Evolutionary conservation across 1,140 invertebrate species (phyloP), one percentile per base, ranked within the genome.

Genomic region (Ladona fulva): DNA sequence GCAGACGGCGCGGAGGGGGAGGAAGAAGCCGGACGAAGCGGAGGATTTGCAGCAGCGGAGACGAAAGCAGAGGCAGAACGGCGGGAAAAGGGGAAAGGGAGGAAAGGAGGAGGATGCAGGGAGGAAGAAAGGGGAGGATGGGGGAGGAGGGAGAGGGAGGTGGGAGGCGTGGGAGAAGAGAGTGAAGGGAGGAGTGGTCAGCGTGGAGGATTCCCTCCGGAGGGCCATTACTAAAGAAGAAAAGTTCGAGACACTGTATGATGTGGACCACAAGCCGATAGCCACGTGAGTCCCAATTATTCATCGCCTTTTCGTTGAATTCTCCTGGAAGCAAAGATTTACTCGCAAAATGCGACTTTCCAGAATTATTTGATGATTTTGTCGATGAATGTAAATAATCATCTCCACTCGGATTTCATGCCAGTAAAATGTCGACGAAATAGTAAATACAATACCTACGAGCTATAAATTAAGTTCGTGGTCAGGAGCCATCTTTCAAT

Each of bases 231-330:
- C 52, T 12, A 16, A 22, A 22, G 1, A 66, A 22, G 52, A 66
- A 12, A 66, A 22, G 16, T 19, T 66, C 52, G 52, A 66, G 52
- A 22, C 52, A 12, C 14, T 66, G 5, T 66, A 66, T 12, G 52
- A 66, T 22, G 52, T 12, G 5, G 52, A 66, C 52, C 1, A 5
- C 12, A 66, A 66, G 12, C 52, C 52, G 16, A 66, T 66, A 3
- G 52, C 52, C 52, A 66, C 52, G 52, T 66, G 52, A 66, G 52
- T 66, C n/a, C n/a, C n/a, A n/a, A n/a, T n/a, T n/a, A n/a, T n/a
- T n/a, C n/a, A n/a, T n/a, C n/a, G n/a, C n/a, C n/a, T n/a, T n/a
- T n/a, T n/a, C n/a, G n/a, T n/a, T n/a, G n/a, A n/a, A n/a, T n/a
- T n/a, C n/a, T n/a, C n/a, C n/a, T n/a, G n/a, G n/a, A n/a, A n/a